A percentile compares a stretch with the other conserved stretches of the same genome.
Conservation (phyloP, 2,888 invertebrate genomes). For the Morinoia aosen region DNA sequence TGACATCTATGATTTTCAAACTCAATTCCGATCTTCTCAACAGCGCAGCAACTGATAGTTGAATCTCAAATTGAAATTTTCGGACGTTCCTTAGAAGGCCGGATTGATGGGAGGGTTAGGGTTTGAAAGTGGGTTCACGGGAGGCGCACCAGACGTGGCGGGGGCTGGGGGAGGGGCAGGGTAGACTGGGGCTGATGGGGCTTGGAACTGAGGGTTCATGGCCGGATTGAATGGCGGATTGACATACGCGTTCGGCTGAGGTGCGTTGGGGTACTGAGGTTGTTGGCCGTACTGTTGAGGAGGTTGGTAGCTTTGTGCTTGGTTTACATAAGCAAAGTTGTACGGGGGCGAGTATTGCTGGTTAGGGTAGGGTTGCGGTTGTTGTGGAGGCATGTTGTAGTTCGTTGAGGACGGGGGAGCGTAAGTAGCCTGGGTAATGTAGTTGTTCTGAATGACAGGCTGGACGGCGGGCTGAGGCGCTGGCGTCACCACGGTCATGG, state of each 20-base stretch:
- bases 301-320: neutral
- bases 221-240: neutral
- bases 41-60: too few relatives aligned
- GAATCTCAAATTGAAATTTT: too few relatives aligned
- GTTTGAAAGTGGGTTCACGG: neutral
- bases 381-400: neutral
- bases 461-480: neutral
- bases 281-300: neutral
- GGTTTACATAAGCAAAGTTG: neutral
- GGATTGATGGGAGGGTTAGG: neutral
- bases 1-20: too few relatives aligned
- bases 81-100: neutral
- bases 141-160: neutral
- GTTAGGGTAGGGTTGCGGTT: neutral
- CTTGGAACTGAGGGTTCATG: neutral
- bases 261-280: neutral
- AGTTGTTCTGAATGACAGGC: neutral
- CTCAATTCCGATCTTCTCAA: too few relatives aligned
- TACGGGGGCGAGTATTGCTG: neutral
- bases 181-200: neutral
- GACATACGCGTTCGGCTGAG: neutral
- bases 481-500: neutral
- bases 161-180: neutral
- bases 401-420: neutral
- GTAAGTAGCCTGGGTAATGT: neutral